These are phyloP conservation scores for Vireo griseus DNA, from an alignment of 2,797 vertebrate species.

Conservation along the genomic window DNA sequence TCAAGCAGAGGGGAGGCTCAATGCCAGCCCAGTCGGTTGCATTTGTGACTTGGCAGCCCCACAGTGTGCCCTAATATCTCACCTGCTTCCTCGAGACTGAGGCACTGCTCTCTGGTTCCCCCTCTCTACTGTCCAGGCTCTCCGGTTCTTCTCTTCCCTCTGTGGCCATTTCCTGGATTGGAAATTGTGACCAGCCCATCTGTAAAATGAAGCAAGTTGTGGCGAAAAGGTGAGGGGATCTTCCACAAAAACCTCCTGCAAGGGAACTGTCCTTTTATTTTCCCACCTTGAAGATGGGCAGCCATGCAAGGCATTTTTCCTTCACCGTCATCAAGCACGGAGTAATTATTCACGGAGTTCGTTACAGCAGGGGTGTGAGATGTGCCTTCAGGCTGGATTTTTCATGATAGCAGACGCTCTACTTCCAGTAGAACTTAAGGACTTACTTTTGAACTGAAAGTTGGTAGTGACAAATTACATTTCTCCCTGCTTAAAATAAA, in stretches of 20 bases:
- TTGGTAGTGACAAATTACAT: neutral
- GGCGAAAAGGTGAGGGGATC: neutral
- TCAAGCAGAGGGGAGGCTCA: neutral
- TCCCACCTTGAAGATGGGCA: neutral
- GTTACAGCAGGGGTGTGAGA: neutral
- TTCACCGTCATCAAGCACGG: neutral
- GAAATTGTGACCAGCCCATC: neutral
- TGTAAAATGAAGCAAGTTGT: neutral
- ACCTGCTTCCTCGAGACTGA: accelerated
- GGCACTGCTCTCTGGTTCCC: neutral
- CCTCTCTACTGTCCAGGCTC: neutral
- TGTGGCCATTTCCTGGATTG: accelerated
- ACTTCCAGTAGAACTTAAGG: neutral
- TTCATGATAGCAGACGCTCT: neutral
- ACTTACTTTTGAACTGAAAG: neutral
- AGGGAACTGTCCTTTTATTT: neutral
- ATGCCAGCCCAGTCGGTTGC: neutral
- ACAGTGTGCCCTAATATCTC: accelerated
- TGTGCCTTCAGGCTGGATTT: neutral
- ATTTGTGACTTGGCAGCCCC: neutral
- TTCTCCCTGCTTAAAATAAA: neutral
- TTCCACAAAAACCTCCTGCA: neutral
- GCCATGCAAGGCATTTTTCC: neutral
- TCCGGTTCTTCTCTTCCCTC: neutral
- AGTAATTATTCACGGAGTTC: neutral